A percentile compares a stretch with the other conserved stretches of the same genome.
phyloP scores from a whole-genome alignment of 1,140 invertebrate genomes.

The Wiebesia pumilae region DNA sequence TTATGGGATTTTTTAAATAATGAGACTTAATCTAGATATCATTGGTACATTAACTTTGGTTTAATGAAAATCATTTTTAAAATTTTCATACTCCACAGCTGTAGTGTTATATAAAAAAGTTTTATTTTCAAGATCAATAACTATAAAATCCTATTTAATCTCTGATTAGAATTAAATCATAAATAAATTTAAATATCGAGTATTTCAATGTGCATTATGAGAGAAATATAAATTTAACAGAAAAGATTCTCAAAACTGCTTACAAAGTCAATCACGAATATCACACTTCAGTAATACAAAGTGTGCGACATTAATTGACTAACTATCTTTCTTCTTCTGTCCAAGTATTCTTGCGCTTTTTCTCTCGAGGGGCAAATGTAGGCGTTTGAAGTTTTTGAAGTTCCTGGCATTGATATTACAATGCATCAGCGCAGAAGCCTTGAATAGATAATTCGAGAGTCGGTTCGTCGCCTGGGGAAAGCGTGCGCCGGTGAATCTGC shows the following conservation, averaged over 20 bases:
- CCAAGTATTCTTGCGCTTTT: neutral
- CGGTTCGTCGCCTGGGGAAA: neutral
- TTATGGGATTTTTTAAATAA: neutral
- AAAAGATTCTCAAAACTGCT: no score
- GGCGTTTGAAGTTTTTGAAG: neutral
- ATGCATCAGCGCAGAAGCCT: neutral
- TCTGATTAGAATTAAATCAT: no score
- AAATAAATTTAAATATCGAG: no score
- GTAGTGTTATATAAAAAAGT: neutral
- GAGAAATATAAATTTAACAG: no score
- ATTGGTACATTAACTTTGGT: neutral
- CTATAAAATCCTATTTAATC: neutral
- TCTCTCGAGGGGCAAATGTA: no score
- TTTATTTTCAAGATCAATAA: neutral
- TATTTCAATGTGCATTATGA: no score
- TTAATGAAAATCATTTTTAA: neutral
- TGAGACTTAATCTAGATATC: neutral
- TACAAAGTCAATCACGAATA: neutral
- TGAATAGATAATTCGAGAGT: conserved; percentile 31
- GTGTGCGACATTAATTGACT: neutral
- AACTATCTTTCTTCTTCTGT: neutral
- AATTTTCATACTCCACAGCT: neutral
- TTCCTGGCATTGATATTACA: neutral
- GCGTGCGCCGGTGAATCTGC: neutral
- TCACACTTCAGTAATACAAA: neutral